These are phyloP conservation scores for Adela reaumurella DNA, from an alignment of 2,888 invertebrate species.

Conservation along the genomic window DNA sequence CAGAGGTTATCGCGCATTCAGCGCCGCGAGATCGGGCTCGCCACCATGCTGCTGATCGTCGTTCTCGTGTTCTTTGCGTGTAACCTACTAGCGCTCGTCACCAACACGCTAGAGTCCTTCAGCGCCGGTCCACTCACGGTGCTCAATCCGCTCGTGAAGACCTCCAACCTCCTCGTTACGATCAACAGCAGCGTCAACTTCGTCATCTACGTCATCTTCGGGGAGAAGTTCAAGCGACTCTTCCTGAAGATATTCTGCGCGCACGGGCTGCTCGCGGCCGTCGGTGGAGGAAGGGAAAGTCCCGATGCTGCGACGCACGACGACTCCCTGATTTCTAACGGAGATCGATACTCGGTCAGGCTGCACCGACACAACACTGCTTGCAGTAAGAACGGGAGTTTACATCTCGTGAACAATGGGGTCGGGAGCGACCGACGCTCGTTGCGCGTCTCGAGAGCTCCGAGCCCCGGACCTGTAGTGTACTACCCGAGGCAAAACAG, in stretches of 20 bases:
- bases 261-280: constrained; percentile 41
- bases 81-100: constrained; percentile 82
- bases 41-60: constrained; percentile 92
- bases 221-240: constrained; percentile 90
- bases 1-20: constrained; percentile 86
- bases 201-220: constrained; percentile 96
- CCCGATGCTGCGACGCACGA: constrained; percentile 73
- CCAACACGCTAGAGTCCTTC: constrained; percentile 84
- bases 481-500: constrained; percentile 28
- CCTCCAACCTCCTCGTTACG: constrained; percentile 89
- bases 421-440: constrained; percentile 20
- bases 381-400: constrained; percentile 17
- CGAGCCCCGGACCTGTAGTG: constrained; percentile 38
- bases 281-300: constrained; percentile 39
- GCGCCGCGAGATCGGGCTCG: constrained; percentile 88
- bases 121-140: constrained; percentile 32
- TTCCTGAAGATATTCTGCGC: constrained; percentile 79
- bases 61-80: constrained; percentile 93
- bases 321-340: constrained; percentile 78
- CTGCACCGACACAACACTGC: constrained; percentile 24
- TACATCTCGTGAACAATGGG: constrained; percentile 18
- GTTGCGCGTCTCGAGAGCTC: constrained; percentile 29
- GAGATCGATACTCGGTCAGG: constrained; percentile 69
- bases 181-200: constrained; percentile 98
- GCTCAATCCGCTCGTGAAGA: constrained; percentile 68